These are phyloP conservation scores for Tuberolachnus salignus DNA, from an alignment of 2,888 invertebrate genomes.

Conservation along the genomic window DNA sequence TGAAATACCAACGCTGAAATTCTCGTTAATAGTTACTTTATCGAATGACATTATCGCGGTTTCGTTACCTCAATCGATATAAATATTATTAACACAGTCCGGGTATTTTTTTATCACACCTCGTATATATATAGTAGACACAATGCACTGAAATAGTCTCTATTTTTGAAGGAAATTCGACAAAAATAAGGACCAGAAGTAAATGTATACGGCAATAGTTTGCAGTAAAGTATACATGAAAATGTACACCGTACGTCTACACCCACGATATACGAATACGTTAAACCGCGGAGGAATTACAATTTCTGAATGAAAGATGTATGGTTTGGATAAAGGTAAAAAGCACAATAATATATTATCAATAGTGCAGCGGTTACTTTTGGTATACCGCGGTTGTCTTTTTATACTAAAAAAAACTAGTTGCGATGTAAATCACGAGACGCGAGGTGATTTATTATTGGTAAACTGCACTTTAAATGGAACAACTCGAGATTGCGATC, in stretches of 20 bases:
- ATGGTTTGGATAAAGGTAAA: background rate
- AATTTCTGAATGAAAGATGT: background rate
- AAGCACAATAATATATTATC: background rate
- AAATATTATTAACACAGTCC: no score
- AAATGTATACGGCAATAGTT: constrained; percentile 6
- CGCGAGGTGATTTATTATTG: background rate
- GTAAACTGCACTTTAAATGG: background rate
- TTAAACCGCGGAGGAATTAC: constrained; percentile 1
- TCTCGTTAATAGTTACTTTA: no score
- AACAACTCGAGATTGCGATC: background rate
- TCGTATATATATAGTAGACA: no score
- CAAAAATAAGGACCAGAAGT: no score
- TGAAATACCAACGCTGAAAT: no score
- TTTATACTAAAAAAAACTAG: background rate
- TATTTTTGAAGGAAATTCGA: background rate
- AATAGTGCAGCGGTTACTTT: background rate
- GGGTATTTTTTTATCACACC: no score
- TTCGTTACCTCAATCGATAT: no score
- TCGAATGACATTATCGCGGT: no score
- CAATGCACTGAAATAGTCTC: background rate
- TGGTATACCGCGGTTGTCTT: background rate
- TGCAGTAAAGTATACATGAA: background rate
- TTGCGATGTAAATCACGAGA: constrained; percentile 20
- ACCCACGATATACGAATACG: background rate
- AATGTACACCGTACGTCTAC: background rate